phyloP scores from a whole-genome alignment of 2,797 vertebrate genomes.

The Rhabdophis nuchalis region DNA sequence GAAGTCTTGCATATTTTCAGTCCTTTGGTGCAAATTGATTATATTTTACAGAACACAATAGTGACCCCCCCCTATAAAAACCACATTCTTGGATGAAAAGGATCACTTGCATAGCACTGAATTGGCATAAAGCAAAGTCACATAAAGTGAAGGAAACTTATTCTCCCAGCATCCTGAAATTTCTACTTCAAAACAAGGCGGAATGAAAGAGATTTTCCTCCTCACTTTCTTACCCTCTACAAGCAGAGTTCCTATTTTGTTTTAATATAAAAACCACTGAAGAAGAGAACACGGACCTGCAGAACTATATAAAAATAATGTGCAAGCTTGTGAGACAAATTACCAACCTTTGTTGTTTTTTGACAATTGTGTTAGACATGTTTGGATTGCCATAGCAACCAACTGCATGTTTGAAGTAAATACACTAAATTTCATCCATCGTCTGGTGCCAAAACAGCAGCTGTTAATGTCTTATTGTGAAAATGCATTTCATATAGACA shows the following conservation, averaged over 20 bases:
- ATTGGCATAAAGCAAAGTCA: not conserved
- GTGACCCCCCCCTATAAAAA: not conserved
- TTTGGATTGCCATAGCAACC: constrained; percentile 49
- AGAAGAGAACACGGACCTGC: not conserved
- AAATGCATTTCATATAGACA: constrained; percentile 17
- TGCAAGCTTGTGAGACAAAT: constrained; percentile 26
- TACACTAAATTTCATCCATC: constrained; percentile 43
- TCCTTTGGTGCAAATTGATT: not conserved
- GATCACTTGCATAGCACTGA: not conserved
- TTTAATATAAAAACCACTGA: not conserved
- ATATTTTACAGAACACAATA: not conserved
- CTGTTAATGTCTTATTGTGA: constrained; percentile 39
- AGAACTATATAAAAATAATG: not conserved
- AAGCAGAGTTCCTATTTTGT: not conserved
- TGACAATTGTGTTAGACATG: constrained; percentile 46
- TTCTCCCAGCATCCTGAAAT: not conserved
- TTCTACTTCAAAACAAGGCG: not conserved
- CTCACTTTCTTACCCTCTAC: not conserved
- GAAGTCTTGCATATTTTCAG: not conserved
- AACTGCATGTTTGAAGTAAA: constrained; percentile 44
- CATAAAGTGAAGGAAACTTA: not conserved
- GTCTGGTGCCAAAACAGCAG: constrained; percentile 53
- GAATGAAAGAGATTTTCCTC: not conserved
- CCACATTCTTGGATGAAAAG: not conserved
- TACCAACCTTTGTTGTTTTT: constrained; percentile 45